Base-by-base conservation (phyloP, 2,797 vertebrate genomes). In the Kryptopterus vitreolus region DNA sequence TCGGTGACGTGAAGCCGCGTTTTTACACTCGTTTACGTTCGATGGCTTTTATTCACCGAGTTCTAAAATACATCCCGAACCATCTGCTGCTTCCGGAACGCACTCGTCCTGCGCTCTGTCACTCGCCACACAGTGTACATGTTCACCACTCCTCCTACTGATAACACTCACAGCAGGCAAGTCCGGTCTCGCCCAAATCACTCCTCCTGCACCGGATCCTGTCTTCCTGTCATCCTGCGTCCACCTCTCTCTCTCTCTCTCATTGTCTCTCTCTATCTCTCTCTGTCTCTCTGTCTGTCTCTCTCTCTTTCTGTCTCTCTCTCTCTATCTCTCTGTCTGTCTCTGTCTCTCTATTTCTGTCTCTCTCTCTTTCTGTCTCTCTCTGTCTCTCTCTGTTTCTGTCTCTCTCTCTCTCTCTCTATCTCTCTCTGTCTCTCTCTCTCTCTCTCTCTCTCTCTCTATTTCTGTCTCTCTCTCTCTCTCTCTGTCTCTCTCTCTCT, bases 71-170 rank as follows among this genome's bases (percentile, higher is more conserved):
- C 58, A 61, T 76, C 74, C 74, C 50, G 74, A 43, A 62, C 74
- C 74, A 76, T 76, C 74, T 76, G 74, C 58, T 76, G 46, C 74
- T 29, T 62, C 58, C 74, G 48, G n/a, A 62, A 76, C n/a, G 26
- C 74, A 76, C 43, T 62, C 38, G 62, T 78, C 50, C 76, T 69
- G 22, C 63, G 22, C 63, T 66, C 43, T 69, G 76, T 68, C 33
- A 78, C 52, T 26, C 50, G 52, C 58, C 63, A 55, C 50, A 33
- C 35, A 11, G 33, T 8, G 35, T 59, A 46, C 50, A 43, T 43
- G 38, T 43, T 43, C 10, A 18, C 31, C 35, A 69, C 57, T 35
- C 68, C 24, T 4, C 35, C 53, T 59, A 58, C 22, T 1, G 15
- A 58, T 18, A 13, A 46, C 55, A 20, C 31, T 61, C 58, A 46